Conservation (phyloP, 2,113 vertebrate genomes). For the Poicephalus gulielmi region DNA sequence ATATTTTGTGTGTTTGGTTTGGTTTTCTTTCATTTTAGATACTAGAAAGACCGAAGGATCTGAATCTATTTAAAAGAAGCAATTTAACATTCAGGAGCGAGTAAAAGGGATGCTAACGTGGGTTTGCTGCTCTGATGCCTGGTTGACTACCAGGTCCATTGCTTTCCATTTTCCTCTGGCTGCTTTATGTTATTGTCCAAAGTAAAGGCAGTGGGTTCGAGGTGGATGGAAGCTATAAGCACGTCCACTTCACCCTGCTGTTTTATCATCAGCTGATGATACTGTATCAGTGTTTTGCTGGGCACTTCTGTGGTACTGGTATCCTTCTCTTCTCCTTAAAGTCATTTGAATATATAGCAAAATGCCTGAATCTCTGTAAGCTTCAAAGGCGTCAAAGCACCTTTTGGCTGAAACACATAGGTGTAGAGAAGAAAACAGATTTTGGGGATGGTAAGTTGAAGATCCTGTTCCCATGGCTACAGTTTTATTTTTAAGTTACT, state of each 20-base stretch:
- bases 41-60: neutral
- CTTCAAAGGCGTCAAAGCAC: neutral
- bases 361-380: neutral
- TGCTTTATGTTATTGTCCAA: neutral
- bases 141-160: accelerated
- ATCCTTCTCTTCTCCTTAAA: neutral
- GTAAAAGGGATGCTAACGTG: neutral
- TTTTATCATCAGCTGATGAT: neutral
- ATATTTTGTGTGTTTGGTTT: neutral
- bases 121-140: neutral
- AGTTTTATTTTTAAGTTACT: slow-evolving; percentile 58
- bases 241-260: neutral
- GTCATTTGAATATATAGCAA: neutral
- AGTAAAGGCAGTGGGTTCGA: neutral
- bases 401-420: neutral
- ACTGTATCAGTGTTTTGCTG: neutral
- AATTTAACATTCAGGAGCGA: neutral
- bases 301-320: neutral
- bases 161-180: neutral
- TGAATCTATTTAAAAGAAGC: neutral
- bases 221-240: neutral
- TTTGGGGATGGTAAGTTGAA: neutral
- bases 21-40: neutral
- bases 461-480: slow-evolving; percentile 53
- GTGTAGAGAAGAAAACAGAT: neutral